Evolutionary conservation across 2,113 vertebrate genomes (phyloP), one percentile per base, ranked within the genome.

Genomic region (Microcebus tavaratra): DNA sequence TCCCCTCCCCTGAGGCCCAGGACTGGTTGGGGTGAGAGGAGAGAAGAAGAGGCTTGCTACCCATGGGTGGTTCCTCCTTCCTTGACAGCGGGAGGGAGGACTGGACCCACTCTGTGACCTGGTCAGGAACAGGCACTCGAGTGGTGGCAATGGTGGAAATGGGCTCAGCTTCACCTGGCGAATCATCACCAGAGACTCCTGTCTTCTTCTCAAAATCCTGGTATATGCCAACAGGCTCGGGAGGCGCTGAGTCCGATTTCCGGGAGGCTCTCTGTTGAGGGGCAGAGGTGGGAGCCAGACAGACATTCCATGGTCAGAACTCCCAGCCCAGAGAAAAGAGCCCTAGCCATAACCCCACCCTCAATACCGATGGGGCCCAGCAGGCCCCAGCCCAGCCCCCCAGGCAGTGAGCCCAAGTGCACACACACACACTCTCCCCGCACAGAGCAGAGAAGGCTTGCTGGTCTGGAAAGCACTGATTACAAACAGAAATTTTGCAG

Each of bases 161-260:
- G 25, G 75, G 50, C 27, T 48, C 31, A 57, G 67, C 79, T 97
- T 98, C 75, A 99, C 99, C 98, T 98, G 98, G 65, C 27, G 97
- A 50, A 8, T 99, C 99, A 86, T 98, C 98, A 70, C 96, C 98
- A 65, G 98, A 94, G 79, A 92, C 45, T 83, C 95, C 98, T 55
- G 98, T 83, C 86, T 98, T 98, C 98, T 99, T 99, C 95, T 98
- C 98, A 14, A 99, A 99, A 98, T 99, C 98, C 97, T 99, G 99
- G 97, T 99, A 99, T 98, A 99, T 99, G 76, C 99, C 99, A 84
- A 99, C 96, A 81, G 45, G 96, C 85, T 99, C 99, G 27, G 98
- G 57, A 70, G 99, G 88, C 42, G 98, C 98, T 2, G 99, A 98
- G 82, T 99, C 99, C 0, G 99, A 99, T 89, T 98, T 99, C 36